A percentile compares a stretch with the other conserved stretches of the same genome.
phyloP scores from a whole-genome alignment of 2,113 vertebrate genomes.

The Spea multiplicata region DNA sequence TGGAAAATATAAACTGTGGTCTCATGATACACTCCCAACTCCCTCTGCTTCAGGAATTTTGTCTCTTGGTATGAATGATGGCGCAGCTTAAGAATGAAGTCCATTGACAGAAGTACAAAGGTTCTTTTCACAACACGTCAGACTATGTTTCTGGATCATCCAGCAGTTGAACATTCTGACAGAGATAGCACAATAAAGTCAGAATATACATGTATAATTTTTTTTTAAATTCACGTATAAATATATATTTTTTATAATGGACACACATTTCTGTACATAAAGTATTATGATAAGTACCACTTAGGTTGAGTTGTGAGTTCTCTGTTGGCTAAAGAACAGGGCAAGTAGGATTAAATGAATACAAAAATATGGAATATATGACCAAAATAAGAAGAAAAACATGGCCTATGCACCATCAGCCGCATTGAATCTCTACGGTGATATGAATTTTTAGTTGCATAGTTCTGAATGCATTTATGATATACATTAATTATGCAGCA shows the following conservation, averaged over 20 bases:
- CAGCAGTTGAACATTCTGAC: slow-evolving; percentile 1
- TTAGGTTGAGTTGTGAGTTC: slow-evolving; percentile 20
- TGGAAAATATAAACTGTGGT: background rate
- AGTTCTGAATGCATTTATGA: slow-evolving; percentile 6
- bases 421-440: background rate
- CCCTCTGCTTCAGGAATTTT: slow-evolving; percentile 11
- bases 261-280: slow-evolving; percentile 47
- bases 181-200: slow-evolving; percentile 28
- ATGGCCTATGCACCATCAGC: slow-evolving; percentile 26
- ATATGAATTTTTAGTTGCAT: background rate
- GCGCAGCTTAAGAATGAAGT: slow-evolving; percentile 1
- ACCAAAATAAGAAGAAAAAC: slow-evolving; percentile 21
- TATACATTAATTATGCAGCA: background rate
- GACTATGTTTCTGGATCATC: background rate
- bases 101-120: slow-evolving; percentile 8
- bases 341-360: slow-evolving; percentile 26
- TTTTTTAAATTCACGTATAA: slow-evolving; percentile 43
- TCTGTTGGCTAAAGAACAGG: slow-evolving; percentile 24
- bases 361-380: slow-evolving; percentile 27
- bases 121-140: background rate
- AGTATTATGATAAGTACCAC: slow-evolving; percentile 44
- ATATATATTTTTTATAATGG: slow-evolving; percentile 49
- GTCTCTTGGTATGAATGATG: slow-evolving; percentile 10
- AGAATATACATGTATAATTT: slow-evolving; percentile 41
- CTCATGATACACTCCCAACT: background rate